phyloP scores from a whole-genome alignment of 2,888 invertebrate species.

The Tyria jacobaeae region DNA sequence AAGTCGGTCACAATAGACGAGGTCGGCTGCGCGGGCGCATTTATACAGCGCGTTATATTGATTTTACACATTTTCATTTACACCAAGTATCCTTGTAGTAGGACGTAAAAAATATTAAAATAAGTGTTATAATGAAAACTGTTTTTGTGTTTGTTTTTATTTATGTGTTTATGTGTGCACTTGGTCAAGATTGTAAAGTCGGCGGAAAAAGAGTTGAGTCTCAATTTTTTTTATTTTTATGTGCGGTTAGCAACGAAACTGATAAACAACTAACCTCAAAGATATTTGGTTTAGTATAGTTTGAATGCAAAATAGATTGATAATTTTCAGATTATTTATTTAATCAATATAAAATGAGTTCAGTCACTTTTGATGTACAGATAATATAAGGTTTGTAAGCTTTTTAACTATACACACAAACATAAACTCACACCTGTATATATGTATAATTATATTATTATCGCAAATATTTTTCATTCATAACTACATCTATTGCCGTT shows the following conservation, averaged over 20 bases:
- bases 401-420: no score
- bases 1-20: conserved; percentile 66
- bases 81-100: neutral
- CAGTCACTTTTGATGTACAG: no score
- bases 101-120: neutral
- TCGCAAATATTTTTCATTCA: no score
- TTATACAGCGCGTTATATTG: conserved; percentile 24
- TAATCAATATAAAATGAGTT: no score
- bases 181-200: conserved; percentile 75
- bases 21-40: conserved; percentile 58
- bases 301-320: neutral
- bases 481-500: no score
- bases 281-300: neutral
- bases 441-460: no score
- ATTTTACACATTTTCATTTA: conserved; percentile 40
- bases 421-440: no score
- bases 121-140: conserved; percentile 28
- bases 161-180: conserved; percentile 42
- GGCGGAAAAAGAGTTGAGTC: conserved; percentile 68
- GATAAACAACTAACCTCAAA: neutral
- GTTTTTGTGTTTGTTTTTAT: conserved; percentile 43
- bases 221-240: neutral
- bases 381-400: no score
- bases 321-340: no score
- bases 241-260: neutral